Base-by-base conservation (phyloP, 30 jellyfish, hydroid and myxozoan species). In the Catostylus mosaicus region DNA sequence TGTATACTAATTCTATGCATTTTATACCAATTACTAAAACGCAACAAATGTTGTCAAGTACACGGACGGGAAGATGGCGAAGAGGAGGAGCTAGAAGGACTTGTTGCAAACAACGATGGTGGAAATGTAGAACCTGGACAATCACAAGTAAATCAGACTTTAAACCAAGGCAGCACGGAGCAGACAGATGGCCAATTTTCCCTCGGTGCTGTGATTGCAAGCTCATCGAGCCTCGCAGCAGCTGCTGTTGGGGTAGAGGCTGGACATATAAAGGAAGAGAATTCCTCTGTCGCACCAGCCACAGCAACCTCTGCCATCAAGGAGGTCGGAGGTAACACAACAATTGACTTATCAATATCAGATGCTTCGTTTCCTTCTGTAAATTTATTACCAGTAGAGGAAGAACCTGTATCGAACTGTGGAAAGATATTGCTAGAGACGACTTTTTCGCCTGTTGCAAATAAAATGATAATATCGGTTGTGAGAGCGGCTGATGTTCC, bases 361-460 rank as follows among this genome's bases (percentile, higher is more conserved):
- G 80, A 71, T 43, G 62, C 86, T 33, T 82, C 92, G 62, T 82
- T 82, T 60, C 92, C 92, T 12, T 82, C 80, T 38, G 79, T 75
- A 31, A 78, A 78, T n/a, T 56, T 71, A 12, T 29, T 69, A 33
- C 94, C 89, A 50, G 54, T 66, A 1, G 97, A 82, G 52, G 97
- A 90, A 56, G 89, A 90, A 30, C 93, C 93, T 36, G 76, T 89
- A 19, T 82, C 95, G 9, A 64, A 33, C 56, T 90, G 95, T 34
- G 97, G 97, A 35, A 75, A 51, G 40, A 20, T 90, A 52, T 68
- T 90, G 74, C 65, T 90, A 43, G 91, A 82, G 62, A 82, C 90
- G 19, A 90, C 97, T 31, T 90, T 82, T 59, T 73, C 90, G 36
- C 95, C 97, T 23, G 93, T 85, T 29, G 95, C 97, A 19, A 90